Base-by-base conservation (phyloP, 1,140 invertebrate species). In the Drosophila murphyi region DNA sequence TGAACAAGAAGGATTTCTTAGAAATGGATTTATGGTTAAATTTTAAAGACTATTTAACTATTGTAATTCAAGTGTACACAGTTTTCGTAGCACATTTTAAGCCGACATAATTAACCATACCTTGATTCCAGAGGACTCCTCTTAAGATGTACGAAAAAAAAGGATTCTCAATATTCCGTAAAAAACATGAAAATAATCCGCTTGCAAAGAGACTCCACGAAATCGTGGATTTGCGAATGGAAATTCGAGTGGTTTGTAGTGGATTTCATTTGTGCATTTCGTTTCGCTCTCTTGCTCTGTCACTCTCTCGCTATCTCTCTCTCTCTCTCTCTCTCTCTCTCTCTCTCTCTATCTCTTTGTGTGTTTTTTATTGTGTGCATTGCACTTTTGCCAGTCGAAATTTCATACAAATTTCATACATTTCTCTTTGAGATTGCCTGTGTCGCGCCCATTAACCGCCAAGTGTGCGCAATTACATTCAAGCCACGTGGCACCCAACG, bases 351-450 rank as follows among this genome's bases (percentile, higher is more conserved):
- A 41, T 6, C 12, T 35, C 2, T 20, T 3, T 67, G 12, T 12
- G 20, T 4, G 50, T n/a, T 10, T 39, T 71, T 67, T 50, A 62
- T 73, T 75, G 51, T 75, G 47, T 63, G 61, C 61, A 41, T 65
- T 86, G 82, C 82, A 82, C 82, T 86, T 87, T 87, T 78, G 68
- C 55, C 79, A 7, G 79, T 57, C 73, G 57, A 70, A 52, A 68
- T 55, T 63, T 63, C 79, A 77, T 86, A 86, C 82, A 86, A 86
- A 87, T 86, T 87, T 87, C 83, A 88, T 87, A 82, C 83, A 88
- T 76, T 82, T 88, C 82, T 88, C 78, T 82, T 82, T 77, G 65
- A 88, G 83, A 83, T 83, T 76, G 83, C 83, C 81, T 68, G 76
- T 88, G 83, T 88, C 83, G 83, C 65, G 72, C 76, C 79, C 82